A percentile compares a stretch with the other conserved stretches of the same genome.
Evolutionary conservation across 2,797 vertebrate species (phyloP).

Genomic region (Hypotaenidia philippensis): DNA sequence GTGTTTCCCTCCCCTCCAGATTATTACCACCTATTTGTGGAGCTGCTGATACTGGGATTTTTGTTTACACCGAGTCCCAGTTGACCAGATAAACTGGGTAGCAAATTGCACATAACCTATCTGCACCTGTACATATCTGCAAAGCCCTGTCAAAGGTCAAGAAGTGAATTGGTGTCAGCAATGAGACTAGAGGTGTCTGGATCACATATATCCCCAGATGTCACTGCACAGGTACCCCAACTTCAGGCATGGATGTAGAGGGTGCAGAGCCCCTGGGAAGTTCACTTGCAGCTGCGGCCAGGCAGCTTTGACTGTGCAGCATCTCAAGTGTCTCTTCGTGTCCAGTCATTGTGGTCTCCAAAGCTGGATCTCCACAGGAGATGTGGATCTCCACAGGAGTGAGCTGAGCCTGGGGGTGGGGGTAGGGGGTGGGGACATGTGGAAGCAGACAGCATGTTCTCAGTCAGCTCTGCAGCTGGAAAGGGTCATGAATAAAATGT

Average conservation of each 20-base stretch:
- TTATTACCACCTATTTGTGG: not conserved
- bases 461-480: rapidly evolving
- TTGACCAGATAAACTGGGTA: not conserved
- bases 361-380: not conserved
- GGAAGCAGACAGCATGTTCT: not conserved
- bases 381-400: not conserved
- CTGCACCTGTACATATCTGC: not conserved
- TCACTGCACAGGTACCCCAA: not conserved
- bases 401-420: not conserved
- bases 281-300: not conserved
- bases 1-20: rapidly evolving
- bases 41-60: not conserved
- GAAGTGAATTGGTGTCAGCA: not conserved
- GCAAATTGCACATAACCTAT: rapidly evolving
- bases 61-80: not conserved
- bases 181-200: not conserved
- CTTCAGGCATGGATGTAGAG: not conserved
- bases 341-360: rapidly evolving
- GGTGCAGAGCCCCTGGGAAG: not conserved
- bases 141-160: not conserved
- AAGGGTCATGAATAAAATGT: rapidly evolving
- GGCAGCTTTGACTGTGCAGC: not conserved
- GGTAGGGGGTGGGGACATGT: no score
- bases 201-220: rapidly evolving
- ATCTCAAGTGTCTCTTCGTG: not conserved